phyloP scores from a whole-genome alignment of 2,888 invertebrate genomes.

The Malachius bipustulatus region DNA sequence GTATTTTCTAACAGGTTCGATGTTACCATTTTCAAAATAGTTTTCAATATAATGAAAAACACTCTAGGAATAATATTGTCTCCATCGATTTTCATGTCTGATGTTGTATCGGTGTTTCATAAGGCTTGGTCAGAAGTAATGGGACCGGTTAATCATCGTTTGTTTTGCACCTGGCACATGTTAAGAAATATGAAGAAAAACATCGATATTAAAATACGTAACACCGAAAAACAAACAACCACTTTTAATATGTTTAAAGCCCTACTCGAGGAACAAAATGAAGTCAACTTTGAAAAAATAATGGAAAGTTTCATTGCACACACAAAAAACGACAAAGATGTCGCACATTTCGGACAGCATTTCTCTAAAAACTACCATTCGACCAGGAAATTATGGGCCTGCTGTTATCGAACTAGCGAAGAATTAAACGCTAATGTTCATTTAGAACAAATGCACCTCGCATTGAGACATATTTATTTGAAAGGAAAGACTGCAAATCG shows the following conservation, averaged over 20 bases:
- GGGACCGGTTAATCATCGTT: conserved; percentile 12
- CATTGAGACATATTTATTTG: conserved; percentile 19
- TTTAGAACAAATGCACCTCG: conserved; percentile 22
- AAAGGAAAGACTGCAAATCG: conserved; percentile 19
- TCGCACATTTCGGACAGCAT: conserved; percentile 16
- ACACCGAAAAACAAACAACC: conserved; percentile 12
- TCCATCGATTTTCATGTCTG: conserved; percentile 22
- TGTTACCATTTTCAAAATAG: conserved; percentile 14
- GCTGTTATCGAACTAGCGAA: conserved; percentile 16
- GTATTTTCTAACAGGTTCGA: conserved; percentile 20
- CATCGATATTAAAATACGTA: conserved; percentile 15
- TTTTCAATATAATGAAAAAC: conserved; percentile 15
- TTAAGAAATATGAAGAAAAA: conserved; percentile 20
- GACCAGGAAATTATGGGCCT: conserved; percentile 18
- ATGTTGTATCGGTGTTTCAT: conserved; percentile 19
- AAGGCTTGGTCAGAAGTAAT: conserved; percentile 21
- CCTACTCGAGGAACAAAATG: conserved; percentile 16
- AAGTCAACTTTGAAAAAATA: conserved; percentile 13
- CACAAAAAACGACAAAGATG: conserved; percentile 14
- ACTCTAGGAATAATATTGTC: conserved; percentile 14
- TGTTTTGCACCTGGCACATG: conserved; percentile 23
- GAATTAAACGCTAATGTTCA: conserved; percentile 23
- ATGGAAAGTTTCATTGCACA: conserved; percentile 9
- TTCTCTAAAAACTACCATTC: conserved; percentile 15
- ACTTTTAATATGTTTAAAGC: conserved; percentile 15